Evolutionary conservation across 2,888 invertebrate species (phyloP).

Genomic region (Lutraria lutraria): DNA sequence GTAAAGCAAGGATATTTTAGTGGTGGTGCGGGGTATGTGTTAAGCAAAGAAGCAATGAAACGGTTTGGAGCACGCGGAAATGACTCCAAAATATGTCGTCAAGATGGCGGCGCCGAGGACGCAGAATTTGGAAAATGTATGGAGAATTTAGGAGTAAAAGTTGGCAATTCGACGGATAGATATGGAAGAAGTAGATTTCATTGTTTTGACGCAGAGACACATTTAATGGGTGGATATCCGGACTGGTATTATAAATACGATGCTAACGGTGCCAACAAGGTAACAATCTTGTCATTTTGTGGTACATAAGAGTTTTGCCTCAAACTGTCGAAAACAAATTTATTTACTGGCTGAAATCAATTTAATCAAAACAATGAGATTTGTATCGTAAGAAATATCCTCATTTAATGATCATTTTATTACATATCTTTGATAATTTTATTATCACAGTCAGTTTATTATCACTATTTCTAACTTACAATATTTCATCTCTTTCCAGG

Average conservation of each 20-base stretch:
- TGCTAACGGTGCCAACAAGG: constrained; percentile 81
- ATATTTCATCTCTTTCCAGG: constrained; percentile 74
- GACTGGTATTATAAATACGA: constrained; percentile 84
- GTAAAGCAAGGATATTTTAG: constrained; percentile 87
- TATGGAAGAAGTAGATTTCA: constrained; percentile 83
- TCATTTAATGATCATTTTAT: too few relatives aligned
- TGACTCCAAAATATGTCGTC: constrained; percentile 68
- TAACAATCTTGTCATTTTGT: constrained; percentile 46
- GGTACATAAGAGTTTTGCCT: background rate
- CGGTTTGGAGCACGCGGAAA: constrained; percentile 90
- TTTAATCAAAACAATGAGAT: too few relatives aligned
- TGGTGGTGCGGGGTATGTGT: constrained; percentile 92
- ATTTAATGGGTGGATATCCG: constrained; percentile 81
- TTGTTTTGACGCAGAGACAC: constrained; percentile 82
- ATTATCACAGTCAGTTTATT: background rate
- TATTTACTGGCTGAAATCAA: too few relatives aligned
- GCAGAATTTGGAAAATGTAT: constrained; percentile 84
- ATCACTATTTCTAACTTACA: background rate
- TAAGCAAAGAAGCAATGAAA: constrained; percentile 93
- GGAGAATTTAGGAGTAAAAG: constrained; percentile 81
- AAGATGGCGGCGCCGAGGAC: constrained; percentile 84
- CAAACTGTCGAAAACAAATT: background rate
- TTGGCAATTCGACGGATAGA: constrained; percentile 80
- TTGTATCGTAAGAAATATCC: too few relatives aligned
- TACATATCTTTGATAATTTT: too few relatives aligned